Conservation (phyloP, 2,888 invertebrate species). For the Tenthredo distinguenda region DNA sequence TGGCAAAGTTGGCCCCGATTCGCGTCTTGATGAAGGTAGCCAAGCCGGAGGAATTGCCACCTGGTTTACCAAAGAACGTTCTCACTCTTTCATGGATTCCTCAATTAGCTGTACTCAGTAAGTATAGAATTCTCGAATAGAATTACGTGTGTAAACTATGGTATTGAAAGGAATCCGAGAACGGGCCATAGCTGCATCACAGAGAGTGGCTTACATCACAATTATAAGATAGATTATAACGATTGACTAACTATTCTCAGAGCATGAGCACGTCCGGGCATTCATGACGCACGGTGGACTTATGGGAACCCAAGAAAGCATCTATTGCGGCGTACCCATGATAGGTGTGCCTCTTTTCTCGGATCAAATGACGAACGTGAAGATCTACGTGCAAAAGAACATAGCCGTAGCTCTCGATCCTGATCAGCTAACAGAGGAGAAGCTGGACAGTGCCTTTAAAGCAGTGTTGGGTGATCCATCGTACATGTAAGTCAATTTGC, state of each 20-base stretch:
- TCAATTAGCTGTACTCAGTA: constrained; percentile 67
- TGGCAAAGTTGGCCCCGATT: constrained; percentile 65
- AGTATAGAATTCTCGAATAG: constrained; percentile 44
- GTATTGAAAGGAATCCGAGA: neutral
- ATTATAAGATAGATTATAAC: neutral
- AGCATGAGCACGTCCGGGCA: constrained; percentile 73
- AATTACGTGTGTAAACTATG: neutral
- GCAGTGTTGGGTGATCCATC: constrained; percentile 63
- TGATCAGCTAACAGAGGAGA: constrained; percentile 60
- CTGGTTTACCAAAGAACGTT: constrained; percentile 66
- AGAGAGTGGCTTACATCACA: neutral
- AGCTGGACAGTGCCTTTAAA: constrained; percentile 63
- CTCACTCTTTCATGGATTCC: constrained; percentile 65
- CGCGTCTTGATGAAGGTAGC: constrained; percentile 66
- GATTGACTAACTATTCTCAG: constrained; percentile 50
- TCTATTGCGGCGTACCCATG: constrained; percentile 64
- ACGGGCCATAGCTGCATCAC: neutral
- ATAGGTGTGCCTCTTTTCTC: constrained; percentile 66
- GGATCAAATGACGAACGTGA: constrained; percentile 67
- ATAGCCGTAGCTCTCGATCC: constrained; percentile 62
- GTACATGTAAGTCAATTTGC: constrained; percentile 58
- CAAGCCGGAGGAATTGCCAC: constrained; percentile 58
- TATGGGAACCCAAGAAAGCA: constrained; percentile 65
- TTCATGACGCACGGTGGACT: constrained; percentile 70
- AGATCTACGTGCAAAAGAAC: constrained; percentile 61